A percentile compares a stretch with the other conserved stretches of the same genome.
phyloP scores from a whole-genome alignment of 2,113 vertebrate species.

The Sphyrna mokarran region DNA sequence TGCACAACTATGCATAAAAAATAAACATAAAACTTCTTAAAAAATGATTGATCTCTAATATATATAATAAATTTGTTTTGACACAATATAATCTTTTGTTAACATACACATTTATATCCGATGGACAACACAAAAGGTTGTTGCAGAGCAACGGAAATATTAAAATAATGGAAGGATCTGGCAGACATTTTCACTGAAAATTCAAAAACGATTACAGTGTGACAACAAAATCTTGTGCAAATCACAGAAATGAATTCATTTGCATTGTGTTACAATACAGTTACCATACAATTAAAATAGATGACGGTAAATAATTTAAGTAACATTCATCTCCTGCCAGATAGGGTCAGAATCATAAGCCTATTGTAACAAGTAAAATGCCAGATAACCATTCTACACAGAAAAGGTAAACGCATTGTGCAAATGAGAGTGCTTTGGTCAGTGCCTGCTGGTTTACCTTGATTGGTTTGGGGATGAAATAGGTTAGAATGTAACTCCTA shows the following conservation, averaged over 20 bases:
- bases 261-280: background rate
- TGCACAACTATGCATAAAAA: background rate
- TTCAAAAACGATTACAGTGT: background rate
- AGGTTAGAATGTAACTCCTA: background rate
- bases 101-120: background rate
- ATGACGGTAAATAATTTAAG: background rate
- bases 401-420: background rate
- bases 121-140: background rate
- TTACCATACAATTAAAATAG: background rate
- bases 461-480: background rate
- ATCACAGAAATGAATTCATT: background rate
- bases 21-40: background rate
- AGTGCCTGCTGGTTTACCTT: background rate
- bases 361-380: background rate
- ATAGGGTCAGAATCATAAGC: background rate
- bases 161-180: background rate
- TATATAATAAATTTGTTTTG: conserved; percentile 18
- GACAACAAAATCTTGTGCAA: background rate
- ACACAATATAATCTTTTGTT: background rate
- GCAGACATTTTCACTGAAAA: background rate
- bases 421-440: conserved; percentile 8
- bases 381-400: background rate
- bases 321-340: conserved; percentile 4
- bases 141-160: background rate
- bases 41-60: background rate